Conservation (phyloP, 92 coral and sea anemone species). For the Ricordea florida region DNA sequence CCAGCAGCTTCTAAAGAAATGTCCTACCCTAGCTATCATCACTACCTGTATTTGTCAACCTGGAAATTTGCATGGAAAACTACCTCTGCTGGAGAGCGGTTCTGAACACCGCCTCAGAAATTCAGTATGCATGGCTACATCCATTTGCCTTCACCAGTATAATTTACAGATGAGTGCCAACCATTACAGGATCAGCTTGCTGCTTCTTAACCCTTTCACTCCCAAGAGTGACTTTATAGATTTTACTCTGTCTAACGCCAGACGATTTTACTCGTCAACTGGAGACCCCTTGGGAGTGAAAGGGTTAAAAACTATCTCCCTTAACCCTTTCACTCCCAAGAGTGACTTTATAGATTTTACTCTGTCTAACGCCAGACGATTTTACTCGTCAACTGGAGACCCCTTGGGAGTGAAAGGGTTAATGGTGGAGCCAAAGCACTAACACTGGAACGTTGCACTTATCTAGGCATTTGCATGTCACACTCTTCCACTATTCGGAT, state of each 20-base stretch:
- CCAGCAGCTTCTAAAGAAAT: neutral
- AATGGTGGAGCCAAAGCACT: conserved; percentile 33
- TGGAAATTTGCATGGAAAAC: neutral
- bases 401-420: no score
- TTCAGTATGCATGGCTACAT: conserved; percentile 6
- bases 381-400: no score
- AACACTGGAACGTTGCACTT: neutral
- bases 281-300: no score
- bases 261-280: no score
- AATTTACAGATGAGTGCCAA: neutral
- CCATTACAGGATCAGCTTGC: neutral
- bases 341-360: no score
- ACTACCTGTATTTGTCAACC: neutral
- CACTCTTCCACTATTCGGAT: conserved; percentile 6
- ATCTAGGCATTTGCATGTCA: conserved; percentile 3
- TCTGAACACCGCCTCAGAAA: neutral
- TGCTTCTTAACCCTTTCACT: no score
- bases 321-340: no score
- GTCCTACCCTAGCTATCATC: neutral
- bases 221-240: no score
- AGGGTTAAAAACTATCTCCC: no score
- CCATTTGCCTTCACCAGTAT: conserved; percentile 1
- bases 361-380: no score
- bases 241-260: no score
- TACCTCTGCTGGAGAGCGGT: neutral